Evolutionary conservation across 1,140 invertebrate species (phyloP).

Genomic region (Vanessa tameamea): DNA sequence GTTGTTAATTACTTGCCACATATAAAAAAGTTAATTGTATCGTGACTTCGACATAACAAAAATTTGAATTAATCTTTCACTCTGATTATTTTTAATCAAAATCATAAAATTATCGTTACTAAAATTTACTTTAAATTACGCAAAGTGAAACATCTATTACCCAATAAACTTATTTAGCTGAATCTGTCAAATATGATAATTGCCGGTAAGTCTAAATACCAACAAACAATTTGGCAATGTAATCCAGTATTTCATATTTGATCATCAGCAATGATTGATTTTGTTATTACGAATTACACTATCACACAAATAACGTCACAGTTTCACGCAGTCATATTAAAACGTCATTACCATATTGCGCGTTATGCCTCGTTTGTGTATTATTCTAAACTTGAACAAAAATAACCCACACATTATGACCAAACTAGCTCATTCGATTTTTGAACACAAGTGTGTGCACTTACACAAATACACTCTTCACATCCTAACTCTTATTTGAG

Average conservation of each 20-base stretch:
- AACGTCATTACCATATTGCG: conserved; percentile 46
- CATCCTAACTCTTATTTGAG: neutral
- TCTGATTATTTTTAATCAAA: too few species aligned
- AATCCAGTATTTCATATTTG: neutral
- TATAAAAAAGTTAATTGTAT: too few species aligned
- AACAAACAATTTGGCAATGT: neutral
- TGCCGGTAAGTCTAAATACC: neutral
- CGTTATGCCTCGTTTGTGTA: conserved; percentile 32
- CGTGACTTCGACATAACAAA: too few species aligned
- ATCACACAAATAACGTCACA: conserved; percentile 20
- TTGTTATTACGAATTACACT: conserved; percentile 2
- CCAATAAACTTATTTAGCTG: too few species aligned
- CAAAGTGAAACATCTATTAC: too few species aligned
- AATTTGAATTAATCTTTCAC: too few species aligned
- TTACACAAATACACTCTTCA: neutral
- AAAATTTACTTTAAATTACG: too few species aligned
- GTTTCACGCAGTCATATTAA: conserved; percentile 38
- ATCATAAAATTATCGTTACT: too few species aligned
- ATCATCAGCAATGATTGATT: conserved; percentile 15
- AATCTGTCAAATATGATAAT: too few species aligned
- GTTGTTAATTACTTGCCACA: too few species aligned
- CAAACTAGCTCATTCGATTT: neutral
- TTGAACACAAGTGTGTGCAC: too few species aligned
- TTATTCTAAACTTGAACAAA: conserved; percentile 9
- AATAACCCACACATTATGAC: neutral